Evolutionary conservation across 1,140 invertebrate species (phyloP), one percentile per base, ranked within the genome.

Genomic region (Drosophila pectinifera): DNA sequence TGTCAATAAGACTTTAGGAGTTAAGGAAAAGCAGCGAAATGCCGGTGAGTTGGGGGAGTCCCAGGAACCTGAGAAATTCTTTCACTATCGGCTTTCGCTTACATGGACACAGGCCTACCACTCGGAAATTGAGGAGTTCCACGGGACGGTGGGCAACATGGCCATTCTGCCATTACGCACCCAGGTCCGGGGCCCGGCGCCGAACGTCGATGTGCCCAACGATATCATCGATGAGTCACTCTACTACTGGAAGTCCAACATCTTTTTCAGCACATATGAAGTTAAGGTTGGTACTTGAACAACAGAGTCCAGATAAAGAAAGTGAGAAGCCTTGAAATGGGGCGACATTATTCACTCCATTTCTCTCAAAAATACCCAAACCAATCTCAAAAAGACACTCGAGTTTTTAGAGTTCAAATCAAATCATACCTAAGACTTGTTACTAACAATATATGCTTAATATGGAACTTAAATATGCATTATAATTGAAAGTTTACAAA

Each of bases 191-290:
- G 98, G 98, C 34, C 98, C 98, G 55, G 98, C 98, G n/a, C 96
- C 96, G 39, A 94, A 93, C 64, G 94, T 93, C 28, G 94, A 95
- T 62, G 88, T 93, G 73, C 95, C 97, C 54, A 94, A 95, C 78
- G 99, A 99, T 93, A 98, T 99, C 78, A 97, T 99, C 73, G 99
- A 99, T 93, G 99, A 99, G 94, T 97, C 98, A 28, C 93, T 99
- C 10, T 97, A 96, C 91, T 99, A 96, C 93, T 99, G 99, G 93
- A 99, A 99, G 94, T 98, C 99, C 2, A 99, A 99, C 93, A 98
- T 99, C 26, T 99, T 99, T 93, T 99, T 99, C 92, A 95, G 98
- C 76, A 99, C 98, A 45, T 99, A 99, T 93, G 98, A 99, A 94
- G 98, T 99, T 55, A 99, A 99, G 95, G 96, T 70, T n/a, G 10